These are phyloP conservation scores for Zaprionus inermis DNA, from an alignment of 1,140 invertebrate species.

Conservation along the genomic window DNA sequence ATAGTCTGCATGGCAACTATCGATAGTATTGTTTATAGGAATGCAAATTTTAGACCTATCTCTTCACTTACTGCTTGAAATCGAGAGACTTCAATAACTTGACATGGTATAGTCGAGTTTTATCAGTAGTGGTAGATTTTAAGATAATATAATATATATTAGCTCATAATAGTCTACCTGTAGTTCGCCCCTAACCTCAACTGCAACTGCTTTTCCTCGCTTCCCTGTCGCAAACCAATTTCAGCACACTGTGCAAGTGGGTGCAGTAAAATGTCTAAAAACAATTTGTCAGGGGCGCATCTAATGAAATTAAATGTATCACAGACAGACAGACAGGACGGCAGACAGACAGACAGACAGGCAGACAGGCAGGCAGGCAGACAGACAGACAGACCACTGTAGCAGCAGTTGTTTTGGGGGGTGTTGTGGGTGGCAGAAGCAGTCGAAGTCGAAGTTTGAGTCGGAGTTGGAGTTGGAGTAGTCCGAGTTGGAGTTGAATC, in stretches of 20 bases:
- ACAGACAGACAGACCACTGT: constrained; percentile 26
- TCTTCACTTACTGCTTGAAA: no score
- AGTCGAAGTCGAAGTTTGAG: no score
- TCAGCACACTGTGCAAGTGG: neutral
- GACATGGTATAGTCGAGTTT: no score
- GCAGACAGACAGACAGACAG: constrained; percentile 36
- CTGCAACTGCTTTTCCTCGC: neutral
- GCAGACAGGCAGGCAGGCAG: constrained; percentile 28
- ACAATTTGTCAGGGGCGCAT: constrained; percentile 23
- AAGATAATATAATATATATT: neutral
- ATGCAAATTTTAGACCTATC: no score
- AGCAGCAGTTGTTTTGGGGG: neutral
- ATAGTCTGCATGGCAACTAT: no score
- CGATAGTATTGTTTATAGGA: no score
- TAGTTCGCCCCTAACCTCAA: neutral
- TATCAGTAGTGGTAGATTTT: no score
- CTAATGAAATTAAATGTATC: constrained; percentile 71
- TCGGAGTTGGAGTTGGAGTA: neutral
- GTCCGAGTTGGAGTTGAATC: neutral
- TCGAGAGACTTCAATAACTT: no score
- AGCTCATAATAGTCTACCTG: neutral
- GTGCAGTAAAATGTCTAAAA: constrained; percentile 4
- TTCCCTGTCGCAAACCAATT: neutral
- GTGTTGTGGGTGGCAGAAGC: no score
- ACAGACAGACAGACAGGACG: constrained; percentile 36